These are phyloP conservation scores for Mastacembelus armatus DNA, from an alignment of 2,797 vertebrate species.

Conservation along the genomic window DNA sequence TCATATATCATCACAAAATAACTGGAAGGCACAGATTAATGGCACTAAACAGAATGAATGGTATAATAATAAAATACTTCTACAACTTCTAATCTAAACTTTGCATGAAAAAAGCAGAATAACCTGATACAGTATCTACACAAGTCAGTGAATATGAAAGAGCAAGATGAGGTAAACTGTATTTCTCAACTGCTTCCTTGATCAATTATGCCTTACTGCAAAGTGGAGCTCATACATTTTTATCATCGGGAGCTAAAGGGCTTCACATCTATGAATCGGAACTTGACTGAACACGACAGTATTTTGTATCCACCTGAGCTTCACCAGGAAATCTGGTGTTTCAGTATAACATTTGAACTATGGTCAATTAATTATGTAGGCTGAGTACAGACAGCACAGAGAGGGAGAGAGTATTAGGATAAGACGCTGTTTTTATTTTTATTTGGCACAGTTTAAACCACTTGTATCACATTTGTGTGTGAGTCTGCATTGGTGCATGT, in stretches of 20 bases:
- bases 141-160: slow-evolving; percentile 8
- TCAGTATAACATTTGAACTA: slow-evolving; percentile 47
- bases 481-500: too few relatives aligned
- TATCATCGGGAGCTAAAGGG: background rate
- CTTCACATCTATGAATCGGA: slow-evolving; percentile 2
- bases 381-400: slow-evolving; percentile 15
- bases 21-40: background rate
- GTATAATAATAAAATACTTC: too few relatives aligned
- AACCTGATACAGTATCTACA: background rate
- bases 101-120: background rate
- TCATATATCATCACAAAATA: background rate
- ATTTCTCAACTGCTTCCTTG: background rate
- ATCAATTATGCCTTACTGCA: background rate
- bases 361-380: slow-evolving; percentile 45
- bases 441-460: too few relatives aligned
- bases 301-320: slow-evolving; percentile 4
- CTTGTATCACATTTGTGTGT: too few relatives aligned
- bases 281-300: slow-evolving; percentile 5
- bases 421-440: too few relatives aligned
- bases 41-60: too few relatives aligned
- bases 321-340: slow-evolving; percentile 6
- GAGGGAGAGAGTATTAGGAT: background rate
- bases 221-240: slow-evolving; percentile 12
- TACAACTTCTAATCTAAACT: too few relatives aligned
- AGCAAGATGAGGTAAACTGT: background rate